phyloP scores from a whole-genome alignment of 2,113 vertebrate species.

The Engraulis encrasicolus region DNA sequence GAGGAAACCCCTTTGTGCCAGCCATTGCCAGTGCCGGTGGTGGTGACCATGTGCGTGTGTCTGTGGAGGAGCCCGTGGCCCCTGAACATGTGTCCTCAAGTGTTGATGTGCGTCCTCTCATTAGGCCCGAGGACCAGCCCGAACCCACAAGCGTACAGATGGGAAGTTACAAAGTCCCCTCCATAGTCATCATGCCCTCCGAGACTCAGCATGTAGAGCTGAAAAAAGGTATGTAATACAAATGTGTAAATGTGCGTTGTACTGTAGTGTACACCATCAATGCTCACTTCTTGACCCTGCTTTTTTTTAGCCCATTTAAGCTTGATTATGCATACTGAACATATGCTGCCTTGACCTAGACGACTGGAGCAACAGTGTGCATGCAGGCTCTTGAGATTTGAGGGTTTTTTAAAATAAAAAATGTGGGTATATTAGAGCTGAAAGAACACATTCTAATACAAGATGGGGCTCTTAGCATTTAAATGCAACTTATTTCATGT shows the following conservation, averaged over 20 bases:
- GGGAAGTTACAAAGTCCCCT: slow-evolving; percentile 30
- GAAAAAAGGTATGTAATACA: slow-evolving; percentile 31
- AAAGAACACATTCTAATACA: too few species aligned
- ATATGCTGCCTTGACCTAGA: neutral
- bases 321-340: neutral
- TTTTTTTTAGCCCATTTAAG: too few species aligned
- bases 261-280: neutral
- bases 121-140: slow-evolving; percentile 5
- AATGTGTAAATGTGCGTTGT: too few species aligned
- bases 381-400: too few species aligned
- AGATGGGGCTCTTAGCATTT: too few species aligned
- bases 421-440: too few species aligned
- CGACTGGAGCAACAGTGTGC: too few species aligned
- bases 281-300: neutral
- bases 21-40: neutral
- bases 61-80: neutral
- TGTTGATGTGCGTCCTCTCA: slow-evolving; percentile 40
- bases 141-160: slow-evolving; percentile 19
- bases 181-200: slow-evolving; percentile 44
- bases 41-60: neutral
- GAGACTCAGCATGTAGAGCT: slow-evolving; percentile 22
- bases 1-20: neutral
- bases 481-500: too few species aligned
- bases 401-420: too few species aligned
- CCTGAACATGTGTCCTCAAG: slow-evolving; percentile 32